Conservation (phyloP, 2,797 vertebrate genomes). For the Oreonectes daqikongensis region DNA sequence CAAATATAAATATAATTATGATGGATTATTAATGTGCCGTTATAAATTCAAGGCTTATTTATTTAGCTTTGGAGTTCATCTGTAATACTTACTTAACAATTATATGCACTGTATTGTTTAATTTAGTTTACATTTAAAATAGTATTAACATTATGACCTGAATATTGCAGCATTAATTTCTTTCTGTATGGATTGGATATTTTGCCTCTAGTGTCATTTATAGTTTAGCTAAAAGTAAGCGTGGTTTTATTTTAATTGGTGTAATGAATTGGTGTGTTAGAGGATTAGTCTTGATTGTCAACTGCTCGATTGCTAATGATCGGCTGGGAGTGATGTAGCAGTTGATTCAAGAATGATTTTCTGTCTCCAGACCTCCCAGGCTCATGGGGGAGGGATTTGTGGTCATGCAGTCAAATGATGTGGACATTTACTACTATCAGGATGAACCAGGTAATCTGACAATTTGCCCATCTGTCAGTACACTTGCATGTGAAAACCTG, state of each 20-base stretch:
- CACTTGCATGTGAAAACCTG: neutral
- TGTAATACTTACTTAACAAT: constrained; percentile 24
- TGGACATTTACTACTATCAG: constrained; percentile 98
- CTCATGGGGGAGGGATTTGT: constrained; percentile 99
- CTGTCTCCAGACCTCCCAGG: constrained; percentile 85
- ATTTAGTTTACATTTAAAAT: constrained; percentile 28
- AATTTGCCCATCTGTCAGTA: neutral
- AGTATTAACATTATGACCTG: constrained; percentile 29
- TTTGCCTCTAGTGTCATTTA: constrained; percentile 2
- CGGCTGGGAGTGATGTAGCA: constrained; percentile 11
- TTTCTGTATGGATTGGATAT: neutral
- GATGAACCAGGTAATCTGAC: constrained; percentile 89
- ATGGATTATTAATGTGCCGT: constrained; percentile 10
- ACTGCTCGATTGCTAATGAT: constrained; percentile 9
- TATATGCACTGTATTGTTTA: neutral
- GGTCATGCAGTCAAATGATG: constrained; percentile 98
- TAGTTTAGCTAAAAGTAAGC: neutral
- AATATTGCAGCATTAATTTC: neutral
- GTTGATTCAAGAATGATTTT: constrained; percentile 16
- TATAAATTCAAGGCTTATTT: constrained; percentile 11
- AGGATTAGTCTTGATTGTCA: constrained; percentile 31
- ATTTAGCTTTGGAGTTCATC: neutral
- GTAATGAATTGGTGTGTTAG: neutral
- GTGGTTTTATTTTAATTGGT: constrained; percentile 8
- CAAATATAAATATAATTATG: constrained; percentile 14